Conservation (phyloP, 1,140 invertebrate species). For the Physella acuta region DNA sequence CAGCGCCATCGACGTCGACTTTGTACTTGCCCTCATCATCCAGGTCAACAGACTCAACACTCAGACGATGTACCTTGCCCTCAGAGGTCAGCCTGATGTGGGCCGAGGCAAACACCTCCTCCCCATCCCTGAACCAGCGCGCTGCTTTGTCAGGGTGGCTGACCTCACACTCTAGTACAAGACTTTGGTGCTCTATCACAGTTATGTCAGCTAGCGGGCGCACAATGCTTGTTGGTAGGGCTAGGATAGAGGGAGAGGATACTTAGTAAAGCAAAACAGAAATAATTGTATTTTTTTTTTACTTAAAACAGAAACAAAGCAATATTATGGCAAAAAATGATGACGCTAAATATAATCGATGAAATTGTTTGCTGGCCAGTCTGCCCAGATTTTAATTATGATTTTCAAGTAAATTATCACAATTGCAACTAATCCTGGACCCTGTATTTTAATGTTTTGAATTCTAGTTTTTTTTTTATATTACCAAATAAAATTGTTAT, state of each 20-base stretch:
- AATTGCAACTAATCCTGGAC: too few relatives aligned
- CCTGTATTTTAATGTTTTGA: too few relatives aligned
- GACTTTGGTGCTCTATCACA: constrained; percentile 38
- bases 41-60: constrained; percentile 72
- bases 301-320: too few relatives aligned
- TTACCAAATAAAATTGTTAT: too few relatives aligned
- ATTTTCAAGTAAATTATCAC: too few relatives aligned
- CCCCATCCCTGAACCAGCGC: constrained; percentile 81
- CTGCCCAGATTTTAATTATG: too few relatives aligned
- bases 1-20: constrained; percentile 30
- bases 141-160: constrained; percentile 76
- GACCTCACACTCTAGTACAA: constrained; percentile 53
- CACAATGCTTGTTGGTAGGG: constrained; percentile 46
- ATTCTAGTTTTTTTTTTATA: too few relatives aligned
- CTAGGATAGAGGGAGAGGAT: constrained; percentile 30
- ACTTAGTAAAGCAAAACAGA: too few relatives aligned
- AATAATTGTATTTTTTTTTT: too few relatives aligned
- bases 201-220: constrained; percentile 47
- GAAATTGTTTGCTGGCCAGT: too few relatives aligned
- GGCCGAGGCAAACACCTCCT: constrained; percentile 63
- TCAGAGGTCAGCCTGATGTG: constrained; percentile 91
- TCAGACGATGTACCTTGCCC: constrained; percentile 65
- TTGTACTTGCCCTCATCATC: constrained; percentile 82
- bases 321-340: too few relatives aligned
- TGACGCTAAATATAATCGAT: too few relatives aligned